phyloP scores from a whole-genome alignment of 1,140 invertebrate genomes.

The Philotrypesis tridentata region DNA sequence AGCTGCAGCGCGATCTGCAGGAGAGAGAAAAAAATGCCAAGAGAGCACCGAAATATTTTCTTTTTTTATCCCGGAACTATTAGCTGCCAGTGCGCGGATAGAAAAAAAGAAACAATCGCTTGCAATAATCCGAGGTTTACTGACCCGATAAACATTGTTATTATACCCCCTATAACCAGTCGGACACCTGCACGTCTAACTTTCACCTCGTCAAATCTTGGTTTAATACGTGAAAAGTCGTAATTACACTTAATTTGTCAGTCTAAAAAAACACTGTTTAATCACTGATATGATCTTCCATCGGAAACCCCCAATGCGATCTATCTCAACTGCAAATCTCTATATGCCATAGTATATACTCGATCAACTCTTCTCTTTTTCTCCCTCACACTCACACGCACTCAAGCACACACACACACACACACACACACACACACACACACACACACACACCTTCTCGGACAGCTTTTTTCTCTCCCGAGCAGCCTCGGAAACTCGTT shows the following conservation, averaged over 20 bases:
- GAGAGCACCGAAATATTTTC: background rate
- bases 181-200: background rate
- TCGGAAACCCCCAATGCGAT: background rate
- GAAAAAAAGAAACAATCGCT: background rate
- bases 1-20: background rate
- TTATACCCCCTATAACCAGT: background rate
- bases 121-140: background rate
- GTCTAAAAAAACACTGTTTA: background rate
- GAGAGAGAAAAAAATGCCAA: background rate
- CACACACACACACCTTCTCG: background rate
- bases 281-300: background rate
- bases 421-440: too few species aligned
- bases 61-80: background rate
- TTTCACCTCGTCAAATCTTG: background rate
- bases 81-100: background rate
- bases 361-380: background rate
- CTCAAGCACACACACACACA: too few species aligned
- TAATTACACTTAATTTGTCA: background rate
- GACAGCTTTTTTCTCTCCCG: background rate
- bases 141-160: background rate
- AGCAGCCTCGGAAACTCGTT: conserved; percentile 34
- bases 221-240: background rate
- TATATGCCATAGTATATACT: too few species aligned
- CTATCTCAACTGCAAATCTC: background rate
- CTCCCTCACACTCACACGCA: too few species aligned